Conservation (phyloP, 2,888 invertebrate genomes). For the Drosophila limbata region DNA sequence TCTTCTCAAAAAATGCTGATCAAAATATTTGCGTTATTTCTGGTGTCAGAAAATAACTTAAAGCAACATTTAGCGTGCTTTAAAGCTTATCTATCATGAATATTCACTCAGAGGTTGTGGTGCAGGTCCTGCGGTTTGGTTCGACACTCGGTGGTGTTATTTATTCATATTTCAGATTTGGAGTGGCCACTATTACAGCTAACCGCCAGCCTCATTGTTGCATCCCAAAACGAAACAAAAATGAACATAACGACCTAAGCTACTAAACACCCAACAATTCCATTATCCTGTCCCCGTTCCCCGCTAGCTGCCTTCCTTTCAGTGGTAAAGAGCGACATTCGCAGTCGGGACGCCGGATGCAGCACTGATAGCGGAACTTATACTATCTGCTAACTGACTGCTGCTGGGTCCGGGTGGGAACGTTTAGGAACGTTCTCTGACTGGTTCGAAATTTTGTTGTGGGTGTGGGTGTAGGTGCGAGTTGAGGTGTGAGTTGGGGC, state of each 20-base stretch:
- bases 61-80: background rate
- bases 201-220: slow-evolving; percentile 39
- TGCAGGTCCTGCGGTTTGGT: background rate
- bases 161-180: slow-evolving; percentile 50
- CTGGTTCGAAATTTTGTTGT: slow-evolving; percentile 6
- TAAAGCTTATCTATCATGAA: background rate
- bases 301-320: background rate
- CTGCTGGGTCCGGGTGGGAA: slow-evolving; percentile 11
- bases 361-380: slow-evolving; percentile 70
- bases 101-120: background rate
- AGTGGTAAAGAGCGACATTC: slow-evolving; percentile 5
- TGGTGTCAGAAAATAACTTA: background rate
- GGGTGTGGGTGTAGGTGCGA: background rate
- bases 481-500: too few relatives aligned
- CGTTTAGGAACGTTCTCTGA: background rate
- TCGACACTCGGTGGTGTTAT: slow-evolving; percentile 24
- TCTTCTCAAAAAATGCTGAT: too few relatives aligned
- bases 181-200: slow-evolving; percentile 32
- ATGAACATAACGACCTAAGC: slow-evolving; percentile 43
- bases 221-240: slow-evolving; percentile 20
- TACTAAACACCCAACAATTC: slow-evolving; percentile 28
- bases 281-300: background rate
- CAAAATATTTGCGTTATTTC: too few relatives aligned
- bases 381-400: slow-evolving; percentile 63
- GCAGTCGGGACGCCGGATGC: slow-evolving; percentile 51